Evolutionary conservation across 2,888 invertebrate species (phyloP), one percentile per base, ranked within the genome.

Genomic region (Chromoteleia sp.): DNA sequence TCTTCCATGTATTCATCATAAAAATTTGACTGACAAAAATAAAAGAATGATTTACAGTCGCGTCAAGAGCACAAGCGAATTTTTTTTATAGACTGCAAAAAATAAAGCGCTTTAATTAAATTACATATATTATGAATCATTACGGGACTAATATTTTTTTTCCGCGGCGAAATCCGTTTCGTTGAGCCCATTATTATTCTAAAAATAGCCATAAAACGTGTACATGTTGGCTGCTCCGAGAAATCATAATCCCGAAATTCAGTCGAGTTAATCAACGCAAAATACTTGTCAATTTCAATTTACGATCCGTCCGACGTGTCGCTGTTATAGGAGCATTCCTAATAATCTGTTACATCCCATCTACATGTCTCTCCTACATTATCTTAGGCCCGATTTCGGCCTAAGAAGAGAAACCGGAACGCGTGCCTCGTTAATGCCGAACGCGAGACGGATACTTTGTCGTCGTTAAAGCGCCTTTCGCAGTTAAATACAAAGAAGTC

Each of bases 381-480:
- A 77, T 77, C 56, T 43, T 41, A 48, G 78, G 50, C 50, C 63
- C 39, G 43, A 63, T 56, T 77, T 73, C 25, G 50, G 59, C 45
- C 54, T 30, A 43, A 43, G 61, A 14, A 63, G 70, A 78, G 78
- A 82, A 78, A 82, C 68, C 81, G 81, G 70, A 82, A 82, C 82
- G 82, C 82, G 82, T 82, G 82, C 74, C 82, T 82, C 82, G 78
- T 82, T 78, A 81, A 81, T 81, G 76, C 59, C 61, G 71, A 81
- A 75, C 79, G 77, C 75, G 77, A 82, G 82, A 78, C 75, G 86
- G 86, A 86, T 86, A 89, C 88, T 89, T 89, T 89, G 89, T 89
- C 87, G 88, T 87, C 88, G 87, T 89, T 89, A 88, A 89, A 88
- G 88, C 87, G 86, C 85, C 81, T 79, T 74, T 85, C 86, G 86